phyloP scores from a whole-genome alignment of 2,888 invertebrate genomes.

The Apamea crenata region DNA sequence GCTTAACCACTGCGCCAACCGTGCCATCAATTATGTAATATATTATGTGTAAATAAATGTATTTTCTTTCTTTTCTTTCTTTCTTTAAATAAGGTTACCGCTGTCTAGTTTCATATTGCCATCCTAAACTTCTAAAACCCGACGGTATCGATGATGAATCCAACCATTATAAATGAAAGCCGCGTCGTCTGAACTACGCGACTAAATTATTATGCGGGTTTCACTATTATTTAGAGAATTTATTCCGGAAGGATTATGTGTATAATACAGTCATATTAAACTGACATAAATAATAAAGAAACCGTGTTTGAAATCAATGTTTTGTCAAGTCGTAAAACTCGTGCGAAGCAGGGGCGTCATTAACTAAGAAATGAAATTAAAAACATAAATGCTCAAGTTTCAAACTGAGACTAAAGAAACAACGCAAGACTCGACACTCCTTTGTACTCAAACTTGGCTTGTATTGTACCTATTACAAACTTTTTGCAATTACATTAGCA shows the following conservation, averaged over 20 bases:
- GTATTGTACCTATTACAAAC: slow-evolving; percentile 50
- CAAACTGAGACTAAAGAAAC: slow-evolving; percentile 46
- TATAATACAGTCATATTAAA: too few species aligned
- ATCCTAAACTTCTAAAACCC: too few species aligned
- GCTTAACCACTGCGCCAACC: too few species aligned
- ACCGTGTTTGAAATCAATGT: not conserved
- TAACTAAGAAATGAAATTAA: slow-evolving; percentile 36
- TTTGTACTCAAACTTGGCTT: slow-evolving; percentile 47
- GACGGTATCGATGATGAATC: too few species aligned
- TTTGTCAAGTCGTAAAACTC: not conserved
- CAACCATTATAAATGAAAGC: not conserved
- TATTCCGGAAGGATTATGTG: not conserved
- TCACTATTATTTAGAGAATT: not conserved
- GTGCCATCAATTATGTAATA: too few species aligned
- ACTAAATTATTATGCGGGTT: not conserved
- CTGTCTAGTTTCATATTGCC: too few species aligned
- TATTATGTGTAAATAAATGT: too few species aligned
- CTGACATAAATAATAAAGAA: too few species aligned
- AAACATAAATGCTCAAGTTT: slow-evolving; percentile 50
- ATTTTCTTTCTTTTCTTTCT: too few species aligned
- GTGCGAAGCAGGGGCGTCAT: not conserved
- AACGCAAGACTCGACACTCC: slow-evolving; percentile 36
- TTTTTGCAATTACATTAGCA: slow-evolving; percentile 58
- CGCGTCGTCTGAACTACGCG: too few species aligned
- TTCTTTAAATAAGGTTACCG: too few species aligned